Percentiles rank a stretch among this genome's conserved stretches.
Conservation (phyloP, 2,113 vertebrate species). For the Geococcyx californianus region DNA sequence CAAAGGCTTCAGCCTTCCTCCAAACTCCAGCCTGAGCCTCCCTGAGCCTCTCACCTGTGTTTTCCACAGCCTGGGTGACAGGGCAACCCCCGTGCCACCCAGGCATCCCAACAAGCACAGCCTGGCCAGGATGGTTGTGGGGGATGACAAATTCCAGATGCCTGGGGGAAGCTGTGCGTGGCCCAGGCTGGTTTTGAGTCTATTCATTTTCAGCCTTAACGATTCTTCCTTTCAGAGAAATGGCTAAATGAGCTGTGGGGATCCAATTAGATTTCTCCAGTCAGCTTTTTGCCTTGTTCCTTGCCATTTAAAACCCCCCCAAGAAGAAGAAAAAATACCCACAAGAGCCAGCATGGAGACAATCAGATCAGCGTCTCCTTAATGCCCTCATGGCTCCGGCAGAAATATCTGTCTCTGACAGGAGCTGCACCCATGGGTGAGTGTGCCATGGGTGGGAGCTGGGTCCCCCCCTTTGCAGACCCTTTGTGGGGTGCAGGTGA, state of each 20-base stretch:
- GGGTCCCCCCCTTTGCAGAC: not conserved
- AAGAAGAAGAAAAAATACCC: not conserved
- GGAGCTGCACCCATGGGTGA: not conserved
- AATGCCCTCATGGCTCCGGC: not conserved
- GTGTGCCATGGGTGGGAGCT: accelerated
- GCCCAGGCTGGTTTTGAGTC: accelerated
- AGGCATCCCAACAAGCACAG: not conserved
- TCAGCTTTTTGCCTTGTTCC: not conserved
- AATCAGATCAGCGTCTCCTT: constrained; percentile 30
- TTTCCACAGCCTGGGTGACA: accelerated
- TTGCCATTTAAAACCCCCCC: not conserved
- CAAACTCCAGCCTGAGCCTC: accelerated
- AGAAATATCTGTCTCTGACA: not conserved
- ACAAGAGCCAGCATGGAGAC: accelerated
- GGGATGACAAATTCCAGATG: not conserved
- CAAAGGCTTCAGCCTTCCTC: not conserved
- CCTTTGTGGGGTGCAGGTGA: not conserved
- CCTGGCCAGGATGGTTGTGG: accelerated
- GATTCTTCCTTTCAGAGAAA: not conserved
- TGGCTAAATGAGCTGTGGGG: not conserved
- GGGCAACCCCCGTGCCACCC: not conserved
- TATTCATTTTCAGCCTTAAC: not conserved
- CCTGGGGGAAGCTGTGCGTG: accelerated
- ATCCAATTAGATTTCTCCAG: not conserved
- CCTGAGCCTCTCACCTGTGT: accelerated